Evolutionary conservation across 1,140 invertebrate genomes (phyloP).

Genomic region (Oscheius sp.): DNA sequence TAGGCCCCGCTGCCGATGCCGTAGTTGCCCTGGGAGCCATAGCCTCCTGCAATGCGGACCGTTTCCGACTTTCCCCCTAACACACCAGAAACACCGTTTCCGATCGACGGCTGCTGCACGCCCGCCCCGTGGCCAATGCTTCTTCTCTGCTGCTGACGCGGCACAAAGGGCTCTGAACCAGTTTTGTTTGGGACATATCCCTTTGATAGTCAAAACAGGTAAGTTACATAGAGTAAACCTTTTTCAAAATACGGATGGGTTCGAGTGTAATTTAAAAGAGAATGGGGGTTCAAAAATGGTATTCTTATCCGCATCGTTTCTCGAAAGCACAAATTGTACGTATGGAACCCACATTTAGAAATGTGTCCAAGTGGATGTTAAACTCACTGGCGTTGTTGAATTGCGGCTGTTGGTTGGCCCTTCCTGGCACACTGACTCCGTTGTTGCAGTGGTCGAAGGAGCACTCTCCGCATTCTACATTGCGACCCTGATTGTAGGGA

Average conservation of each 20-base stretch:
- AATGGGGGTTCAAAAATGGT: no score
- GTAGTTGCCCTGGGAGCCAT: background rate
- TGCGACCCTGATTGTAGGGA: background rate
- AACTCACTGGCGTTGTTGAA: background rate
- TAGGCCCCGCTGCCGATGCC: background rate
- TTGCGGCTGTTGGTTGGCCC: background rate
- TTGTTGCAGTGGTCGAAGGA: background rate
- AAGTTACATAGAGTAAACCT: no score
- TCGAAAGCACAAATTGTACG: no score
- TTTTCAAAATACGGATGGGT: no score
- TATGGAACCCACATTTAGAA: background rate
- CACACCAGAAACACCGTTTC: background rate
- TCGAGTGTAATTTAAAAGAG: no score
- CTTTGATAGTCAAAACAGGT: no score
- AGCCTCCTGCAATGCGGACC: background rate
- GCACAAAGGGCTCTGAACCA: no score
- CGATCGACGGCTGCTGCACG: background rate
- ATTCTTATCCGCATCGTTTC: no score
- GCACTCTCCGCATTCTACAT: background rate
- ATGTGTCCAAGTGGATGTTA: background rate
- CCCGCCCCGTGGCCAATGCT: background rate
- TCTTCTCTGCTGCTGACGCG: background rate
- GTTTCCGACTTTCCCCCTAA: background rate
- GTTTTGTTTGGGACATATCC: no score
- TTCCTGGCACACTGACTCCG: background rate